Evolutionary conservation across 2,797 vertebrate genomes (phyloP), one percentile per base, ranked within the genome.

Genomic region (Mus caroli): DNA sequence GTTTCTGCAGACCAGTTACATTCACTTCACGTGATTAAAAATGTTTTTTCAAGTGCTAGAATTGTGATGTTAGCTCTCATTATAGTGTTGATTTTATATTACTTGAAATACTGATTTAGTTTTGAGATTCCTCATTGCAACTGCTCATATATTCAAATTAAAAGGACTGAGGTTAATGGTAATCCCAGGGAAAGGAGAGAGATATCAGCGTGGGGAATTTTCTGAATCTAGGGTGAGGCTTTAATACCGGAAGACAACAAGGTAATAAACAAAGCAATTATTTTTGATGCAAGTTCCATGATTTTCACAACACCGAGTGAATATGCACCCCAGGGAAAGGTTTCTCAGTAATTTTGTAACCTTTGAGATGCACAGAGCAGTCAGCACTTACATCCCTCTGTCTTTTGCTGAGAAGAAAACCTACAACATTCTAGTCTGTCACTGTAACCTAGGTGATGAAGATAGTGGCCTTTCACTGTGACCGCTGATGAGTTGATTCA

Each of bases 201-300:
- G 64, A 95, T 80, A 96, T 93, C 87, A 93, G 97, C 94, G 98
- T 94, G 95, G 98, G 98, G 97, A 97, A 96, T 96, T 94, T 98
- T 98, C 96, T 97, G 96, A 98, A 98, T 98, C 97, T 96, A 97
- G 96, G 97, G 97, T 97, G 96, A 98, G 89, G 86, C 46, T 86
- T 96, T 97, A 97, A 97, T 98, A 98, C 98, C 97, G 98, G 93
- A 98, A 98, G 97, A 98, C 97, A 98, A 98, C 97, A 98, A 94
- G 94, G 97, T 97, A 98, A 98, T 98, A 98, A 99, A 98, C 95
- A 96, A 97, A 98, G 98, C 98, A 98, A 98, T 98, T 98, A 98
- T 98, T 98, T 98, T 98, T 98, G 94, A 98, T 98, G 98, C 97
- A 98, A 96, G 96, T 97, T 98, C 97, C 96, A 86, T 95, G 97